A percentile compares a stretch with the other conserved stretches of the same genome.
Evolutionary conservation across 2,888 invertebrate genomes (phyloP).

Genomic region (Biston betularia): DNA sequence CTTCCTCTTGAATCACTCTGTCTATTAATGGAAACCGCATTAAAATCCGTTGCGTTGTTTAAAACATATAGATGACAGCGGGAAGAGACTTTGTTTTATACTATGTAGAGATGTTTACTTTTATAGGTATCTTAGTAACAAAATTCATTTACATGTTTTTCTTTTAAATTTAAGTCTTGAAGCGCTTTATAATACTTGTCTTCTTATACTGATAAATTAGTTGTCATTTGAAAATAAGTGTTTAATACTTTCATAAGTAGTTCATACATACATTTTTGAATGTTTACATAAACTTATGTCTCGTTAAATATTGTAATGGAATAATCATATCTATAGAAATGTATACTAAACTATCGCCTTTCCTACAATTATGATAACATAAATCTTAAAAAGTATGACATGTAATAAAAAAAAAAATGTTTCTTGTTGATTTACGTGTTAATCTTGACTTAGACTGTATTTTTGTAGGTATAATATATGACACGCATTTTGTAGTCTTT

Average conservation of each 20-base stretch:
- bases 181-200: too few species aligned
- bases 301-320: constrained; percentile 24
- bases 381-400: neutral
- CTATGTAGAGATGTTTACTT: too few species aligned
- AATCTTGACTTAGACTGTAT: neutral
- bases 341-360: constrained; percentile 5
- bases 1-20: too few species aligned
- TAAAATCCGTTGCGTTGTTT: too few species aligned
- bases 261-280: constrained; percentile 43
- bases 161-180: too few species aligned
- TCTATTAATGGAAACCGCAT: too few species aligned
- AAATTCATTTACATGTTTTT: too few species aligned
- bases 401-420: too few species aligned
- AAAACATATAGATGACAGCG: too few species aligned
- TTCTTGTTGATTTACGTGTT: neutral
- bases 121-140: too few species aligned
- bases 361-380: neutral
- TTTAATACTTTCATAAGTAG: constrained; percentile 47
- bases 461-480: neutral
- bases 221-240: constrained; percentile 32
- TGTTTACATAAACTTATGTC: constrained; percentile 42
- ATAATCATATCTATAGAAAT: constrained; percentile 35
- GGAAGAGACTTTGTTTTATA: too few species aligned
- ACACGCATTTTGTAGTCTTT: neutral
- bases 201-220: neutral